Conservation (phyloP, 1,140 invertebrate genomes). For the silkworm (Bombyx mori) region ASM3026992v2 NC_085119.1:11118501-11119000, state of each 20-base stretch:
- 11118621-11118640: slow-evolving; percentile 66
- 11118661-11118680: slow-evolving; percentile 65
- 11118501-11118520: slow-evolving; percentile 52
- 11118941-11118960: too few relatives aligned
- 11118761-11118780: neutral
- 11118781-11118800: too few relatives aligned
- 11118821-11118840: too few relatives aligned
- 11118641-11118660: slow-evolving; percentile 68
- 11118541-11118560: slow-evolving; percentile 62
- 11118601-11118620: slow-evolving; percentile 65
- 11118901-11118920: too few relatives aligned
- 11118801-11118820: too few relatives aligned
- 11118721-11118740: slow-evolving; percentile 21
- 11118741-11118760: slow-evolving; percentile 5
- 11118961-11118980: too few relatives aligned
- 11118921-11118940: too few relatives aligned
- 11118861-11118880: too few relatives aligned
- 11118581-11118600: slow-evolving; percentile 50
- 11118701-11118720: slow-evolving; percentile 10
- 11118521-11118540: slow-evolving; percentile 63
- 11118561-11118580: slow-evolving; percentile 70
- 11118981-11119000: too few relatives aligned
- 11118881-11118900: too few relatives aligned
- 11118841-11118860: too few relatives aligned
- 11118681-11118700: slow-evolving; percentile 60